Base-by-base conservation (phyloP, 2,113 vertebrate species). In the Boulengeromyrus knoepffleri region DNA sequence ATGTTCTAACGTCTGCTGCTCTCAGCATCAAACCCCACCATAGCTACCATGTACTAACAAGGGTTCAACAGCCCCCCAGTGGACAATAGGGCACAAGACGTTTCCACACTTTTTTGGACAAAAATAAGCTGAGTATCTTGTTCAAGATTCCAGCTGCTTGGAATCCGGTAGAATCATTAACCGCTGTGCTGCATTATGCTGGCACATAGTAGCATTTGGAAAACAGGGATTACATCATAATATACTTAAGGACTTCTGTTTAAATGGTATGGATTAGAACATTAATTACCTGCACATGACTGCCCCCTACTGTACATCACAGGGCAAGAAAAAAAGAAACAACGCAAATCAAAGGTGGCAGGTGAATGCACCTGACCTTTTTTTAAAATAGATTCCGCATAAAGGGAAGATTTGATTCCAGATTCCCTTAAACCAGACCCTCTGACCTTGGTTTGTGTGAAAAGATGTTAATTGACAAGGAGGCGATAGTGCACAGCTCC, bases 251-350 rank as follows among this genome's bases (percentile, higher is more conserved):
- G 36, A 56, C 49, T 53, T 87, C 42, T 15, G 1, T 2, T 19
- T 15, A 66, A 17, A 15, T 66, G 36, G 31, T 80, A 15, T 58
- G 31, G 53, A 39, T 88, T 19, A n/a, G 13, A 42, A 46, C 36
- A 42, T 88, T 53, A 88, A 62, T 66, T 21, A 45, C 52, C 87
- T 45, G 39, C 36, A 62, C 56, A 9, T 21, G 87, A 42, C 87
- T 88, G 87, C 87, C 87, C 87, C 87, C 87, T 88, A 66, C 53
- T 88, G 87, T 88, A 31, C 87, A 88, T 62, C 19, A 45, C 7
- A n/a, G 10, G 52, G 4, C 53, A 42, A 88, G 17, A 58, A 88
- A 62, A 88, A 42, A 88, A 45, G 8, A 88, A 50, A 53, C 49
- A 3, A 42, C 7, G 9, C 52, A 45, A 66, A 21, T 45, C 10